Base-by-base conservation (phyloP, 2,888 invertebrate genomes). In the Rosalia funebris region DNA sequence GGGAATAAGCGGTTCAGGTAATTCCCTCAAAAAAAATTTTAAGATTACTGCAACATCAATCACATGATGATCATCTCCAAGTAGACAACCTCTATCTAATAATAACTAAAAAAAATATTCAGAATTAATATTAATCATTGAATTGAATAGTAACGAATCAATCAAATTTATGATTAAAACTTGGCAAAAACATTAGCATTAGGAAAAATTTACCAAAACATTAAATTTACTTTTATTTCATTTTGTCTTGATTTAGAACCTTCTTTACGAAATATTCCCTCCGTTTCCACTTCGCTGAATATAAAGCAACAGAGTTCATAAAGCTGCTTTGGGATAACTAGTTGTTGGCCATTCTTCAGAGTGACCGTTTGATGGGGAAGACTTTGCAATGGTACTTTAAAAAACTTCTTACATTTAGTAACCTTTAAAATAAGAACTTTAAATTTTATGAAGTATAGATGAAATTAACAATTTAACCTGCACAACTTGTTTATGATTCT, bases 251-350 rank as follows among this genome's bases (percentile, higher is more conserved):
- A 84, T 71, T 91, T 88, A 0, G 94, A 93, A 10, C 95, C 96
- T 45, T 93, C 93, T 83, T 94, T 95, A 4, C 96, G 86, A 79
- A 96, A 96, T 45, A 96, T 82, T 0, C 96, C 96, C 78, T 95
- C 95, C 14, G 89, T 88, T 55, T 87, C 85, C 19, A 90, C 85
- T 80, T 90, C 87, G 41, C 87, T 83, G 64, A 89, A 82, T 48
- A 93, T 86, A 71, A 87, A 88, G 52, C 87, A 84, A 71, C 91
- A 89, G 75, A 91, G 86, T 76, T 91, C 89, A 69, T 88, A 86
- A 0, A 93, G 87, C 74, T 92, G 87, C 67, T 85, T 84, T 3
- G 93, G 93, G 31, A 93, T 86, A 77, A 88, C 85, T 32, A 92
- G 82, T 63, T 89, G 87, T 73, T 87, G 87, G 16, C 90, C 91